A percentile compares a stretch with the other conserved stretches of the same genome.
These are phyloP conservation scores for Zingel zingel DNA, from an alignment of 2,113 vertebrate genomes.

Conservation along the genomic window DNA sequence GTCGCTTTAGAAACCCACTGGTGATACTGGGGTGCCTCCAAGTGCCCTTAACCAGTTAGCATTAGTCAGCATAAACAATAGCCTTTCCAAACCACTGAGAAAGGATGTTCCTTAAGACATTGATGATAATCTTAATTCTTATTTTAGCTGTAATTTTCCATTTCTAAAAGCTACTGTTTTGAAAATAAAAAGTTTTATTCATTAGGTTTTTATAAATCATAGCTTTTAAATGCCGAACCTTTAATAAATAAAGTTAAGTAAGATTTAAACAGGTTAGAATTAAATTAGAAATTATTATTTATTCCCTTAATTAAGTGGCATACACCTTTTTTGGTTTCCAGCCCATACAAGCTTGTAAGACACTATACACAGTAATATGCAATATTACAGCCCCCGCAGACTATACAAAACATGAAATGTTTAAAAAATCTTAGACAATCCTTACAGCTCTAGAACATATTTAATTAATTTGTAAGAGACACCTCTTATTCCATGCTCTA, in stretches of 20 bases:
- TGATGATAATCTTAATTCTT: constrained; percentile 16
- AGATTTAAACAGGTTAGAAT: constrained; percentile 2
- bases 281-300: constrained; percentile 7
- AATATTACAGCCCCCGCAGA: background rate
- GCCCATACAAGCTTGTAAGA: background rate
- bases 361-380: background rate
- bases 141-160: constrained; percentile 26
- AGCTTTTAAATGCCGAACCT: constrained; percentile 18
- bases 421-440: background rate
- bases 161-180: constrained; percentile 21
- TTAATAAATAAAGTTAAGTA: constrained; percentile 11
- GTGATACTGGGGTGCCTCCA: constrained; percentile 36
- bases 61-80: constrained; percentile 25
- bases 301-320: background rate
- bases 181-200: background rate
- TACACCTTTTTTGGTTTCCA: constrained; percentile 8
- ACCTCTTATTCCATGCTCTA: background rate
- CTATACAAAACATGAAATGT: background rate
- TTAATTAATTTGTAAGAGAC: background rate
- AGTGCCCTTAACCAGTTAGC: constrained; percentile 55
- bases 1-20: constrained; percentile 18
- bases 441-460: background rate
- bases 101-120: constrained; percentile 19
- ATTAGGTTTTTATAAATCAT: constrained; percentile 7
- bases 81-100: background rate